A percentile compares a stretch with the other conserved stretches of the same genome.
Evolutionary conservation across 2,888 invertebrate species (phyloP).

Genomic region (Rhamphomyia laevipes): DNA sequence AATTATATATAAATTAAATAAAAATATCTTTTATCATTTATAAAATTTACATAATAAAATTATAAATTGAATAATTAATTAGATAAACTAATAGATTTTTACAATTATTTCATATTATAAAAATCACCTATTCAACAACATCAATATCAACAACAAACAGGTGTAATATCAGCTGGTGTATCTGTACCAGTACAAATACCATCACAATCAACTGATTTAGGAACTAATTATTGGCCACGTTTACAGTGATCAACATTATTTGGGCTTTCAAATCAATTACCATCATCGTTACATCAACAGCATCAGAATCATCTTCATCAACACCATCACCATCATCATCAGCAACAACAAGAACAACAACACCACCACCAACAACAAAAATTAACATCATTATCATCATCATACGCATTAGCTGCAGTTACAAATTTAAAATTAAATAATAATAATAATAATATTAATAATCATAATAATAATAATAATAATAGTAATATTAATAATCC

Average conservation of each 20-base stretch:
- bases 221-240: slow-evolving; percentile 79
- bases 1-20: too few species aligned
- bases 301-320: not conserved
- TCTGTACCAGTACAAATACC: slow-evolving; percentile 92
- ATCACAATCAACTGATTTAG: slow-evolving; percentile 69
- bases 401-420: not conserved
- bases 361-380: not conserved
- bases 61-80: too few species aligned
- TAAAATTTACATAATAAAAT: not conserved
- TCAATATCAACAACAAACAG: not conserved
- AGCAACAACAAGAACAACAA: not conserved
- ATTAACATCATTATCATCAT: not conserved
- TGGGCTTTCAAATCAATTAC: slow-evolving; percentile 65
- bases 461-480: not conserved
- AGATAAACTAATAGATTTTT: too few species aligned
- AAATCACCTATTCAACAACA: not conserved
- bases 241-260: slow-evolving; percentile 85
- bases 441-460: not conserved
- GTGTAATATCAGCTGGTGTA: slow-evolving; percentile 64
- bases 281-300: not conserved
- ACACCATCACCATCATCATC: not conserved
- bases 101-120: not conserved
- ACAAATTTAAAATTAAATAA: not conserved
- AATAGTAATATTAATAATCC: not conserved
- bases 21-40: not conserved